Evolutionary conservation across 2,113 vertebrate species (phyloP), one percentile per base, ranked within the genome.

Genomic region (Parus major): DNA sequence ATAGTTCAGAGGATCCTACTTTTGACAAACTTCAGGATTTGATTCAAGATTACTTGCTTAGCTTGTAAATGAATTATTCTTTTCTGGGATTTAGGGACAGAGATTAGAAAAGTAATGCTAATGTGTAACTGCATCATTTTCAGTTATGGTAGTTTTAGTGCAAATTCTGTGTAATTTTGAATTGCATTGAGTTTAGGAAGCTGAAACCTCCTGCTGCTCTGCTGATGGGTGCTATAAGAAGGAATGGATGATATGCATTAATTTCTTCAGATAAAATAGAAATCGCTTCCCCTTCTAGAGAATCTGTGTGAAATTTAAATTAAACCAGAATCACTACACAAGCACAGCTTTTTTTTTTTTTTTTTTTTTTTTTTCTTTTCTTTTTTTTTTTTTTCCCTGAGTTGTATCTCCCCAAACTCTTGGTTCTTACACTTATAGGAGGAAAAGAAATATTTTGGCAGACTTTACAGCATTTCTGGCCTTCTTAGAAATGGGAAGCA

Each of bases 61-160:
- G 41, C 47, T 86, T 94, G 47, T 88, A 92, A 86, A 88, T 81
- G 17, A 90, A 60, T 88, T 80, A 57, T 94, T 90, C 86, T 92
- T 83, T 88, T 79, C 72, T 82, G 65, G 65, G 80, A 93, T 93
- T 90, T 94, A 72, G 25, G 21, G n/a, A 52, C 52, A 81, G 63
- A 81, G 56, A 73, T 94, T 81, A 93, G 44, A 93, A 76, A 39
- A 88, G 71, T 12, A n/a, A 68, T 94, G 39, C 64, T 93, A 78
- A 86, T 88, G 44, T 87, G 33, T 85, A 76, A 69, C 70, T 87
- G 73, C 57, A 68, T 89, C 10, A 14, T 52, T 91, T 93, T 53
- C 39, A 15, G 28, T 88, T 81, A 42, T 57, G 71, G 64, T 42
- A 60, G 41, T 94, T 96, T 78, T 81, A 75, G 44, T 71, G 47